Conservation (phyloP, 2,888 invertebrate genomes). For the Cistogaster globosa region DNA sequence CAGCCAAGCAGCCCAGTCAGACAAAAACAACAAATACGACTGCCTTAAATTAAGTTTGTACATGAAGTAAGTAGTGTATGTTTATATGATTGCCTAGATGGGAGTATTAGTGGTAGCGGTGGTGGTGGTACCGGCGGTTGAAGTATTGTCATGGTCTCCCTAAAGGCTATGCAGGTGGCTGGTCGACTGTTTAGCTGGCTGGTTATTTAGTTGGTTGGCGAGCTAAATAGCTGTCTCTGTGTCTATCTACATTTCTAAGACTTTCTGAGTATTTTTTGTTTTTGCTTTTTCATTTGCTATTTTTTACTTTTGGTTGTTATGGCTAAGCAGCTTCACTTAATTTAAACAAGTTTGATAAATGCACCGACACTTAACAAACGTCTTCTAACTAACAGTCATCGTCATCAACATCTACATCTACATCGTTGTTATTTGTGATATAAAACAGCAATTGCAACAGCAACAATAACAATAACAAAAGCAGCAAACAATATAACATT, state of each 20-base stretch:
- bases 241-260: slow-evolving; percentile 42
- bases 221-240: slow-evolving; percentile 49
- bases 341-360: slow-evolving; percentile 70
- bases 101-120: neutral
- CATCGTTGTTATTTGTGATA: slow-evolving; percentile 45
- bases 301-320: slow-evolving; percentile 24
- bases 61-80: slow-evolving; percentile 3
- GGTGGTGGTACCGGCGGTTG: neutral
- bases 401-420: slow-evolving; percentile 47
- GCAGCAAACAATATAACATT: slow-evolving; percentile 58
- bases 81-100: slow-evolving; percentile 46
- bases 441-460: slow-evolving; percentile 47
- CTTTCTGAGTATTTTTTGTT: slow-evolving; percentile 16
- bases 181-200: slow-evolving; percentile 31
- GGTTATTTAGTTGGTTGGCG: slow-evolving; percentile 21
- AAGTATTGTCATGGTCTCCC: slow-evolving; percentile 62
- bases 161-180: slow-evolving; percentile 66
- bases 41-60: slow-evolving; percentile 51
- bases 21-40: neutral
- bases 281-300: neutral
- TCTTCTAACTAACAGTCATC: slow-evolving; percentile 34
- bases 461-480: slow-evolving; percentile 27
- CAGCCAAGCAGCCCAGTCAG: too few species aligned
- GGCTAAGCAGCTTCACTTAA: slow-evolving; percentile 52
- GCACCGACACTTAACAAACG: slow-evolving; percentile 62